A percentile compares a stretch with the other conserved stretches of the same genome.
phyloP scores from a whole-genome alignment of 1,140 invertebrate genomes.

The Antheraea mylitta region DNA sequence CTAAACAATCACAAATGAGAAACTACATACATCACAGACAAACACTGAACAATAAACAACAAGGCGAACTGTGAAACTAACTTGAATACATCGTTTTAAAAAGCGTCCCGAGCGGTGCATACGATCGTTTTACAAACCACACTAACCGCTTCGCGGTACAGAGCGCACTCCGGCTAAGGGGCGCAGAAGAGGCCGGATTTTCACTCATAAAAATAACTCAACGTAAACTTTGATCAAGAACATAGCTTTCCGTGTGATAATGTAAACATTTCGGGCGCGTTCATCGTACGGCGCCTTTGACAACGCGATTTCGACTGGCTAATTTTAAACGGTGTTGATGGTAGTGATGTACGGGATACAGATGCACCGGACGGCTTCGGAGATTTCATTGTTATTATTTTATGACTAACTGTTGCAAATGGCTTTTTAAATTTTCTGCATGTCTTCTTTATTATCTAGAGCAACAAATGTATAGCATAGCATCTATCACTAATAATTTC shows the following conservation, averaged over 20 bases:
- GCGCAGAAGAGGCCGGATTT: conserved; percentile 33
- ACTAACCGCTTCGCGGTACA: conserved; percentile 23
- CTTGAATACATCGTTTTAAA: conserved; percentile 19
- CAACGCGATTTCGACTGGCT: conserved; percentile 70
- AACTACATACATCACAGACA: conserved; percentile 22
- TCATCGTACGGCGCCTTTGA: conserved; percentile 51
- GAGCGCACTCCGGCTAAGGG: conserved; percentile 17
- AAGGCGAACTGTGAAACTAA: conserved; percentile 20
- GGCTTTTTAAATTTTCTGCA: neutral
- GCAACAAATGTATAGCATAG: too few species aligned
- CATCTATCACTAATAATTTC: too few species aligned
- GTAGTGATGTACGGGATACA: conserved; percentile 23
- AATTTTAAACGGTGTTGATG: conserved; percentile 57
- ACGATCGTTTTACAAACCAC: conserved; percentile 25
- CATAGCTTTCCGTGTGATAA: conserved; percentile 32
- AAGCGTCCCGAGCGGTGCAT: conserved; percentile 14
- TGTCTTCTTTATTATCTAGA: neutral
- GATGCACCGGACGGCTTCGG: conserved; percentile 1
- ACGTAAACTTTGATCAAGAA: conserved; percentile 37
- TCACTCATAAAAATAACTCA: conserved; percentile 52
- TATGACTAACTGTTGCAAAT: neutral
- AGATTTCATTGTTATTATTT: conserved; percentile 3
- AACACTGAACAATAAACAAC: conserved; percentile 23
- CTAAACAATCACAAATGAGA: conserved; percentile 17
- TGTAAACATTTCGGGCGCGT: conserved; percentile 30